A percentile compares a stretch with the other conserved stretches of the same genome.
Evolutionary conservation across 2,888 invertebrate species (phyloP).

Genomic region (Megaustenia siamemsis): DNA sequence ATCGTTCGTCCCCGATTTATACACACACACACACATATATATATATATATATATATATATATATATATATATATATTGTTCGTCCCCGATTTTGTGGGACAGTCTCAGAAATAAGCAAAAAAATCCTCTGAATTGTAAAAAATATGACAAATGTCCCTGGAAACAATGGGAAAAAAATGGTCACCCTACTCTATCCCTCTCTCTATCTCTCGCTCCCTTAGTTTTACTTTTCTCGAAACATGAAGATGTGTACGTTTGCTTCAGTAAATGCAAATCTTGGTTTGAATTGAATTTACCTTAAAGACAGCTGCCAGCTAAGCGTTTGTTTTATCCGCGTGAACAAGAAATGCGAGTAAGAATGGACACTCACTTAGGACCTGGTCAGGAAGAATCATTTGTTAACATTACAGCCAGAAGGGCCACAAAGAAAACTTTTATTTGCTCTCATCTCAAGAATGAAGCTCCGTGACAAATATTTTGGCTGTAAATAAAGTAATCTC

Average conservation of each 20-base stretch:
- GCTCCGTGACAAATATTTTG: constrained; percentile 61
- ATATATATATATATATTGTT: no score
- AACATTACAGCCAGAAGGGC: constrained; percentile 25
- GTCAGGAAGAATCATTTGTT: constrained; percentile 9
- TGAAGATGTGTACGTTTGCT: neutral
- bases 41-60: no score
- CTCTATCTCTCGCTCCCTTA: neutral
- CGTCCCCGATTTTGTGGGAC: no score
- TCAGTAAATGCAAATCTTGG: neutral
- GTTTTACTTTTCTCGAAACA: neutral
- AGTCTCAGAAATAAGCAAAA: no score
- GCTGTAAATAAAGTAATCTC: constrained; percentile 60
- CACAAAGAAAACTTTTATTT: constrained; percentile 32
- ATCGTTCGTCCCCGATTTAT: no score
- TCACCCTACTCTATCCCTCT: no score
- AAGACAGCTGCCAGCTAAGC: neutral
- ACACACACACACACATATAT: no score
- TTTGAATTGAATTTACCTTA: neutral
- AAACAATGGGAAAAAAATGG: no score
- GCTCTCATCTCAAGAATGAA: constrained; percentile 25
- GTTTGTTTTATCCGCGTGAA: neutral
- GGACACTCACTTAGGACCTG: neutral
- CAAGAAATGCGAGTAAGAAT: neutral
- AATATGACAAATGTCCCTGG: no score
- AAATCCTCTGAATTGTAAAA: no score